These are phyloP conservation scores for Drosophila varians DNA, from an alignment of 1,140 invertebrate genomes.

Conservation along the genomic window DNA sequence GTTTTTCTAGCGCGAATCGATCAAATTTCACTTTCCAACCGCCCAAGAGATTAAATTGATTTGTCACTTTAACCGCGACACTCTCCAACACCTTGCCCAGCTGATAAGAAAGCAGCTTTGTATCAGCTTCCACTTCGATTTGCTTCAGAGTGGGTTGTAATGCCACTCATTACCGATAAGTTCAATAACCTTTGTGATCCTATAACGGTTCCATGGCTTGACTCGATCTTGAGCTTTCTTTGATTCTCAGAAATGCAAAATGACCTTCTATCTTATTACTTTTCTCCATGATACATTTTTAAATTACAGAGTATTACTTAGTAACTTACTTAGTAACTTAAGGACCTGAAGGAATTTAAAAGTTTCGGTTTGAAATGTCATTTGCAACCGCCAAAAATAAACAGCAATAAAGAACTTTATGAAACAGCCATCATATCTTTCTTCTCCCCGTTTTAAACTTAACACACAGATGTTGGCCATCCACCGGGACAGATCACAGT, in stretches of 20 bases:
- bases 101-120: background rate
- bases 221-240: background rate
- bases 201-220: background rate
- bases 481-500: constrained; percentile 6
- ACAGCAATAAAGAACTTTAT: constrained; percentile 15
- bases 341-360: background rate
- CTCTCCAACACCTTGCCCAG: constrained; percentile 1
- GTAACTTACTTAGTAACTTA: background rate
- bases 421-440: constrained; percentile 41
- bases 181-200: background rate
- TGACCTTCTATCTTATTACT: background rate
- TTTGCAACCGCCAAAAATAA: constrained; percentile 52
- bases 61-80: constrained; percentile 38
- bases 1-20: constrained; percentile 43
- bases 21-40: constrained; percentile 63
- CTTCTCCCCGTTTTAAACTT: constrained; percentile 25
- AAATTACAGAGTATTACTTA: no score
- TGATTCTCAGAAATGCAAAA: no score
- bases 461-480: constrained; percentile 38
- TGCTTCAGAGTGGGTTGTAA: background rate
- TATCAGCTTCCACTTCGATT: background rate
- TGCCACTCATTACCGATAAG: background rate
- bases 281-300: background rate
- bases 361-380: background rate
- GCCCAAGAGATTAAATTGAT: constrained; percentile 31